A percentile compares a stretch with the other conserved stretches of the same genome.
phyloP scores from a whole-genome alignment of 2,888 invertebrate genomes.

The Hofmannophila pseudospretella region DNA sequence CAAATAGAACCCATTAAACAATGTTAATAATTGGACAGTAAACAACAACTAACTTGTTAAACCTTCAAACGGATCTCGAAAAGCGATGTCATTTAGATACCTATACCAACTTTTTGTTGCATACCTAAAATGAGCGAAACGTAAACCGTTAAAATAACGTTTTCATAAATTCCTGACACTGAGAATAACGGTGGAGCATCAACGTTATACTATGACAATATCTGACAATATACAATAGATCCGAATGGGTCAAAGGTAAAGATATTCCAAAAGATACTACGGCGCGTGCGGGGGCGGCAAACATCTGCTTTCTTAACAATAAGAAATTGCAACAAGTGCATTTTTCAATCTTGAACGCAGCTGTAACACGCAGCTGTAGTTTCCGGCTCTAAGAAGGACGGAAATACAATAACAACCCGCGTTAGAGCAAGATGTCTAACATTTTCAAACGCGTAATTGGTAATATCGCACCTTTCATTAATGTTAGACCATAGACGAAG shows the following conservation, averaged over 20 bases:
- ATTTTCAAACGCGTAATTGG: constrained; percentile 1
- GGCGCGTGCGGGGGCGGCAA: constrained; percentile 17
- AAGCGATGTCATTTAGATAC: too few species aligned
- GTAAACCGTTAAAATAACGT: too few species aligned
- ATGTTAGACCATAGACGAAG: constrained; percentile 20
- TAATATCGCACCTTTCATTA: constrained; percentile 18
- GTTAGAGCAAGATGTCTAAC: not conserved
- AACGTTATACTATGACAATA: not conserved
- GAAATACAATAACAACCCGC: constrained; percentile 6
- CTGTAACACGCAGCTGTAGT: constrained; percentile 28
- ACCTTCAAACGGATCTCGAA: too few species aligned
- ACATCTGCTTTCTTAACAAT: constrained; percentile 13
- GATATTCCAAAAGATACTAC: not conserved
- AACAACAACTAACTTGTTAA: too few species aligned
- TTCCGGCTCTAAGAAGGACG: constrained; percentile 4
- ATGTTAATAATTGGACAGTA: too few species aligned
- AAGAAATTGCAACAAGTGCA: constrained; percentile 25
- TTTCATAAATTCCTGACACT: not conserved
- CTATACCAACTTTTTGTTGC: too few species aligned
- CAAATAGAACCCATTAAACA: too few species aligned
- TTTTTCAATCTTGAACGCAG: constrained; percentile 28
- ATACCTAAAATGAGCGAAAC: too few species aligned
- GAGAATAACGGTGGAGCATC: not conserved
- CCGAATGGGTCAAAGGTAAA: constrained; percentile 4
- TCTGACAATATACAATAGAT: constrained; percentile 1